Base-by-base conservation (phyloP, 2,797 vertebrate species). In the Synanceia verrucosa region DNA sequence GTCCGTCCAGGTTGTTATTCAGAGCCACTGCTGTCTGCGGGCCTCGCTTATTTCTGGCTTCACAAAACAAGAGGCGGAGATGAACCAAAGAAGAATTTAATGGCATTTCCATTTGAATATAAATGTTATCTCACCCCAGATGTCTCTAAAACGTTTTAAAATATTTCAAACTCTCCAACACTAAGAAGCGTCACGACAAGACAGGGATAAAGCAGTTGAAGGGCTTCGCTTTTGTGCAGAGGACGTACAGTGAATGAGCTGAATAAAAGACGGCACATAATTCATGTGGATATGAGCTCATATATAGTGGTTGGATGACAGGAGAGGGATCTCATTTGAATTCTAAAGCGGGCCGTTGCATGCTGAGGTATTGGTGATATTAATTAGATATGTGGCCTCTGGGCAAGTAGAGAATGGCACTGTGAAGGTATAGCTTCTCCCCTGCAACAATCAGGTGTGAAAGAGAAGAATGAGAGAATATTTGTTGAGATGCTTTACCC, bases 41-140 rank as follows among this genome's bases (percentile, higher is more conserved):
- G 69, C 85, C 81, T 77, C 68, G n/a, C 79, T 89, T 76, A 88
- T 89, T 93, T 89, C 79, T 79, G 70, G 51, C 70, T 59, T 72
- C 88, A 94, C 90, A 91, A 93, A 92, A 89, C 88, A 88, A 82
- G 83, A 88, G 90, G 87, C 87, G 86, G 78, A 69, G 73, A 89
- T 77, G 48, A 76, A 77, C 70, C 80, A 83, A 69, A 50, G 79
- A 90, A 65, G 84, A 90, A 86, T 91, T 84, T 91, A 89, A 90
- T 83, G 75, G 78, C 80, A 88, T 90, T 93, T 92, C 82, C 90
- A 93, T 94, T 91, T 91, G 85, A 93, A 94, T 94, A 87, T 91
- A 91, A 90, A 89, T 75, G 79, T 81, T 81, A 82, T 87, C 86
- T 88, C 74, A 83, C 73, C 68, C 63, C 86, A 88, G 87, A 91